Percentiles rank a stretch among this genome's conserved stretches.
Evolutionary conservation across 2,113 vertebrate species (phyloP).

Genomic region (Hippocampus guttulatus): DNA sequence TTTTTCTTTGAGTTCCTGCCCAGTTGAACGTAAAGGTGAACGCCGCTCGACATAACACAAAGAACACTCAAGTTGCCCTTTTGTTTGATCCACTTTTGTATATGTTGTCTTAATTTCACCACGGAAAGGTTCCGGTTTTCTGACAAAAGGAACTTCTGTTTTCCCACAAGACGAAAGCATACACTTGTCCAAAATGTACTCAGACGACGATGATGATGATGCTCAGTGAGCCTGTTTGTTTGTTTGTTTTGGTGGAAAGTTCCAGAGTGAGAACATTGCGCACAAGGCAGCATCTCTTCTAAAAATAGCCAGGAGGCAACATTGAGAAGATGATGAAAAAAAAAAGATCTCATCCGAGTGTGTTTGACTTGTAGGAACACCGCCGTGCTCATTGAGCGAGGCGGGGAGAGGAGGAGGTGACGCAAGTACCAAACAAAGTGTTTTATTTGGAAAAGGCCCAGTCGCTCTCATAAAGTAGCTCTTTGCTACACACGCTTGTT

Average conservation of each 20-base stretch:
- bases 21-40: not conserved
- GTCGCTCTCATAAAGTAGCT: constrained; percentile 5
- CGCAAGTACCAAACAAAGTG: constrained; percentile 11
- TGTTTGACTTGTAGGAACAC: constrained; percentile 4
- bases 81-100: no score
- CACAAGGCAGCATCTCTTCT: not conserved
- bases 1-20: not conserved
- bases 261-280: not conserved
- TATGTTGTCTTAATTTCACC: not conserved
- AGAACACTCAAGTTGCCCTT: no score
- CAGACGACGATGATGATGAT: not conserved
- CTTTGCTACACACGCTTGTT: not conserved
- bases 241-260: not conserved
- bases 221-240: not conserved
- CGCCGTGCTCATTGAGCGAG: not conserved
- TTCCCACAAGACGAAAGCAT: not conserved
- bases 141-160: not conserved
- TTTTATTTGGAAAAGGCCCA: constrained; percentile 10
- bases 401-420: not conserved
- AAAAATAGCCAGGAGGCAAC: not conserved
- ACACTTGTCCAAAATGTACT: not conserved
- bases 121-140: not conserved
- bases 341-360: not conserved
- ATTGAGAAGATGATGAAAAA: not conserved
- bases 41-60: no score